A percentile compares a stretch with the other conserved stretches of the same genome.
These are phyloP conservation scores for Athalia circularis DNA, from an alignment of 2,888 invertebrate species.

Conservation along the genomic window DNA sequence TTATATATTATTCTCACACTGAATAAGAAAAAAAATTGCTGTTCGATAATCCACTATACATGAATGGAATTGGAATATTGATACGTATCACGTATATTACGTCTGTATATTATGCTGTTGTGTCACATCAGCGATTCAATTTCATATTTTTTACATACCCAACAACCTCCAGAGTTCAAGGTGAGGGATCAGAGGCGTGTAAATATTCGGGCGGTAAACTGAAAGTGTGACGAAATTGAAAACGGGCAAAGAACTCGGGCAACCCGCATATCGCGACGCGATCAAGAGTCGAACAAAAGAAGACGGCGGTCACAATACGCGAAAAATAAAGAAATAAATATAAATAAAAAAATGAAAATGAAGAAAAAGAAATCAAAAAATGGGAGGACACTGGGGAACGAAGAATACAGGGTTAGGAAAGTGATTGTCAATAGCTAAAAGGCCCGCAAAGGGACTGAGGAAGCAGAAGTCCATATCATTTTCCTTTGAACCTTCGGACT, in stretches of 20 bases:
- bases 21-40: no score
- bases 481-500: constrained; percentile 14
- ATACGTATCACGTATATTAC: no score
- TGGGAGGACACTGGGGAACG: neutral
- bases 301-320: constrained; percentile 9
- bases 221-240: neutral
- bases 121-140: no score
- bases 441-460: constrained; percentile 4
- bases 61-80: no score
- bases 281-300: constrained; percentile 2
- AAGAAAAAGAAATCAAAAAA: neutral
- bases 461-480: constrained; percentile 15
- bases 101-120: no score
- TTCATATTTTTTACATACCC: no score
- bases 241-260: constrained; percentile 14
- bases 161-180: no score
- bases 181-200: neutral
- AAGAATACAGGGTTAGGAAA: constrained; percentile 19
- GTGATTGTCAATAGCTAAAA: constrained; percentile 29
- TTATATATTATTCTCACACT: no score
- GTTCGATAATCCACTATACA: no score
- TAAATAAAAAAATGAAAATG: constrained; percentile 9
- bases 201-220: neutral
- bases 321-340: neutral
- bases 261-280: constrained; percentile 14